Evolutionary conservation across 2,797 vertebrate species (phyloP).

Genomic region (Chiroxiphia lanceolata): DNA sequence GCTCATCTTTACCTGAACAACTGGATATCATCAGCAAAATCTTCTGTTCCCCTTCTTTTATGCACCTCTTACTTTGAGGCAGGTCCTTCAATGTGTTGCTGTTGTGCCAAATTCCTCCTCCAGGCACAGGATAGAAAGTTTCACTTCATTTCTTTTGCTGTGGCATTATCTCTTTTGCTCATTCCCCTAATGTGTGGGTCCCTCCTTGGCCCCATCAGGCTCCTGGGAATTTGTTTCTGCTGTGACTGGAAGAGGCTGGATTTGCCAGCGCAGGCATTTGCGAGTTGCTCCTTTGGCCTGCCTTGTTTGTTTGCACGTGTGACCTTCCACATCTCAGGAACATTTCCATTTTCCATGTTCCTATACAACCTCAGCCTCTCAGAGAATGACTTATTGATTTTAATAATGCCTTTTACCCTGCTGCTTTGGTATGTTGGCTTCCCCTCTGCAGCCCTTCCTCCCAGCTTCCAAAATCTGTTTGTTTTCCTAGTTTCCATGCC

Average conservation of each 20-base stretch:
- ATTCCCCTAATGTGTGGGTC: background rate
- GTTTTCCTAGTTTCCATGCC: constrained; percentile 70
- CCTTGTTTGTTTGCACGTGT: background rate
- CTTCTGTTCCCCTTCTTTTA: background rate
- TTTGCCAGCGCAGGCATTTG: background rate
- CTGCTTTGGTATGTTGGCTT: constrained; percentile 66
- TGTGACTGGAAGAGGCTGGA: background rate
- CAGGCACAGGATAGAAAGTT: background rate
- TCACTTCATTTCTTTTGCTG: background rate
- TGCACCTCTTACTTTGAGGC: background rate
- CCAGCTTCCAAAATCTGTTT: constrained; percentile 62
- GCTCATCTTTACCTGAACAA: background rate
- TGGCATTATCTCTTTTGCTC: background rate
- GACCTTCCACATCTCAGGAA: constrained; percentile 33
- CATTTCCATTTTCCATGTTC: constrained; percentile 1
- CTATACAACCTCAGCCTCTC: constrained; percentile 21
- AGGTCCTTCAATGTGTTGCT: background rate
- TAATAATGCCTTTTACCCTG: constrained; percentile 69
- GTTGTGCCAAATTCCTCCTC: background rate
- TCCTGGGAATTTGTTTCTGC: background rate
- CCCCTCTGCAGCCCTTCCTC: constrained; percentile 39
- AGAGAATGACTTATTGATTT: constrained; percentile 63
- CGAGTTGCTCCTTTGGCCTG: constrained; percentile 21
- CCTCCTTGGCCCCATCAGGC: background rate
- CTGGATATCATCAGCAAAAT: background rate